Base-by-base conservation (phyloP, 1,140 invertebrate genomes). In the Bombus picipes region DNA sequence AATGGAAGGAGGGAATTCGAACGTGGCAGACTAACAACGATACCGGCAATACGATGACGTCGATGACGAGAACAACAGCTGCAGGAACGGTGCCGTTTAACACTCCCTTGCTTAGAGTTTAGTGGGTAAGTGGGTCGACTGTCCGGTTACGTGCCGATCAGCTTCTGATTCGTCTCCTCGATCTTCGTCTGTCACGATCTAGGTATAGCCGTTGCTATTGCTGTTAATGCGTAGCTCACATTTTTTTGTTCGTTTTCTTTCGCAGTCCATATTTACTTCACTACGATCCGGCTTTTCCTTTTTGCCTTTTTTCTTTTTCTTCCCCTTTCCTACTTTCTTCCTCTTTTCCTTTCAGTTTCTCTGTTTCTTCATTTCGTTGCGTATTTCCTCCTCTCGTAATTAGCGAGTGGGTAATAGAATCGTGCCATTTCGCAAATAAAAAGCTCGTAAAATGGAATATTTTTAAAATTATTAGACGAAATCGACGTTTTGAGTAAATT, bases 91-190 rank as follows among this genome's bases (percentile, higher is more conserved):
- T 83, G 89, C n/a, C 53, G 25, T 53, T 37, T 79, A 71, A 70
- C 72, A 62, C 53, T 47, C 68, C 57, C 39, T 43, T 73, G 57
- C 89, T 90, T 73, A 79, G 86, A 90, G 93, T 95, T 89, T 95
- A 95, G 93, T 95, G 94, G 94, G 94, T 95, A 95, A 95, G 94
- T 95, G 89, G 94, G 94, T 91, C 94, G 83, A 88, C 81, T 85
- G 90, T 92, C 90, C 92, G 91, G 91, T 92, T 94, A 94, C 93
- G 94, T 94, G 92, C 91, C 89, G 79, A 86, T 88, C 83, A 39
- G 53, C 22, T 78, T 82, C 13, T 71, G 37, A 13, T 72, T 59
- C 47, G 75, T 83, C 84, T 65, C n/a, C 32, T 13, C 25, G 10
- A 62, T 71, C 74, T 65, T 53, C 22, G 41, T 25, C 43, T 37